Percentiles rank a stretch among this genome's conserved stretches.
phyloP scores from a whole-genome alignment of 2,797 vertebrate species.

The Premnoplex brunnescens region DNA sequence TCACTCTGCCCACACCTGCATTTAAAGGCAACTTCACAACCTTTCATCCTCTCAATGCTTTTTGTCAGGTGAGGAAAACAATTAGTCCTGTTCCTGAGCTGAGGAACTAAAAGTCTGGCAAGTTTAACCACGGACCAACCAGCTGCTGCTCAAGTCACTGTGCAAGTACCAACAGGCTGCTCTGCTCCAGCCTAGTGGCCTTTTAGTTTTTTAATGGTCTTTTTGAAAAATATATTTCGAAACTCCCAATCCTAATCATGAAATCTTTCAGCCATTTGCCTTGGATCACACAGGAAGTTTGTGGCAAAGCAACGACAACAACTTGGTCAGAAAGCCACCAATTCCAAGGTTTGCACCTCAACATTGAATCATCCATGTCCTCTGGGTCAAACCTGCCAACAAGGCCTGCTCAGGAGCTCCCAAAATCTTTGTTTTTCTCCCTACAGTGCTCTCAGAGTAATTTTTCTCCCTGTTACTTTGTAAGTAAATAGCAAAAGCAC shows the following conservation, averaged over 20 bases:
- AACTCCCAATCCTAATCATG: not conserved
- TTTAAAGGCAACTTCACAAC: not conserved
- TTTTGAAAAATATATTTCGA: not conserved
- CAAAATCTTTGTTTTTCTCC: not conserved
- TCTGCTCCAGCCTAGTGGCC: not conserved
- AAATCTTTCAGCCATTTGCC: not conserved
- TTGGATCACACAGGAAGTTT: not conserved
- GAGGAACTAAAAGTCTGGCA: not conserved
- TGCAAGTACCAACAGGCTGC: constrained; percentile 9
- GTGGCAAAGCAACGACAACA: not conserved
- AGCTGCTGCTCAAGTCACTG: not conserved
- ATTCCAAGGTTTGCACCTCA: not conserved
- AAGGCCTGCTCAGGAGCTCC: not conserved
- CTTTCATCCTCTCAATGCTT: not conserved
- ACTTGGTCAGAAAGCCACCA: not conserved
- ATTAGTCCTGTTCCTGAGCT: not conserved
- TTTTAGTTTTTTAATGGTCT: not conserved
- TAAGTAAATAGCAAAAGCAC: not conserved
- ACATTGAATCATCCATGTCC: fast-evolving
- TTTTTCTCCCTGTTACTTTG: not conserved
- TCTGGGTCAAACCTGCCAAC: not conserved
- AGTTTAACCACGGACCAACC: not conserved
- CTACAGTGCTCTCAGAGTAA: not conserved
- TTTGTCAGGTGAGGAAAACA: not conserved
- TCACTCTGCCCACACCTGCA: not conserved